Evolutionary conservation across 2,113 vertebrate genomes (phyloP), one percentile per base, ranked within the genome.

Genomic region (Paramisgurnus dabryanus): DNA sequence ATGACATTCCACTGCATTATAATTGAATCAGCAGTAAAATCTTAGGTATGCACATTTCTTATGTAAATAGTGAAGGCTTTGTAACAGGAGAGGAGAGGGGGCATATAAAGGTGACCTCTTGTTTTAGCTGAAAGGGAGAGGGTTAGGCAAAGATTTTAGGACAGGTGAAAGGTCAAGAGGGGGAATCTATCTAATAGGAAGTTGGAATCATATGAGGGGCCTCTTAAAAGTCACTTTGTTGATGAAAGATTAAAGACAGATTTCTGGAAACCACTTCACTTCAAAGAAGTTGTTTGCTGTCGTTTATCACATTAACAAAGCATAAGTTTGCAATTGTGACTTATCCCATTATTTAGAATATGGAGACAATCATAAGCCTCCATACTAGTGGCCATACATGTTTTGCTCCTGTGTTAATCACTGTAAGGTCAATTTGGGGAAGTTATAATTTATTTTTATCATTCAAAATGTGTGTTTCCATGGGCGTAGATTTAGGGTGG

Each of bases 1-100:
- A 4, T n/a, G 8, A 41, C 12, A 57, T 45, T 41, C 39, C 67
- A 64, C 34, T 22, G 57, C 58, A 27, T 77, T 82, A 77, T 83
- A 78, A 87, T 85, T 78, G 61, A 79, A 82, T 82, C 80, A 78
- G 77, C 47, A 65, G 65, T 71, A 66, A 87, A 82, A 87, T 82
- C 65, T 64, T 55, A 78, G 60, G 79, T 80, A 83, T 85, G 84
- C 63, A 39, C 61, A 57, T 79, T 64, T 73, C 58, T 78, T 67
- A 64, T 57, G 69, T 82, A 77, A 87, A 80, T 87, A 87, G 81
- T 80, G 68, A 58, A 78, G 84, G 86, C 83, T 84, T 85, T 87
- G 86, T 82, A 87, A 87, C 58, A 34, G 78, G 82, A 87, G 81
- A 85, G 49, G 73, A 22, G 12, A 47, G 63, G 68, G 74, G 82